Evolutionary conservation across 2,113 vertebrate species (phyloP), one percentile per base, ranked within the genome.

Genomic region (Colaptes auratus): DNA sequence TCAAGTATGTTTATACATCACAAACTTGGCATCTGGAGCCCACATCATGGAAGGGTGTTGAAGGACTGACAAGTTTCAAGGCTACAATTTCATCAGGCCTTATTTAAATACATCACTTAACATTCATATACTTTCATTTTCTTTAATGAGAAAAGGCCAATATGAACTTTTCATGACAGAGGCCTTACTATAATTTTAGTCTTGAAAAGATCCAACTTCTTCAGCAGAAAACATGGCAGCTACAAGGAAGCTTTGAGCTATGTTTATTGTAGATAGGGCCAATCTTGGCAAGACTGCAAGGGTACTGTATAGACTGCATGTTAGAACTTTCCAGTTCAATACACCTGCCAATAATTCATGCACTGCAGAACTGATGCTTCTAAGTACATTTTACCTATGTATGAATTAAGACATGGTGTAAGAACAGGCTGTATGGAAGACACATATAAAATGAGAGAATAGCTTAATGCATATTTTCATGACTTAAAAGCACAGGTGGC

Each of bases 1-100:
- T 78, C 70, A 84, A 78, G 15, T 6, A 28, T 44, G 50, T 74
- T 83, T 74, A 50, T 52, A 69, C 27, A 75, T 55, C 61, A 48
- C 67, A 64, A n/a, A 70, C 66, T n/a, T 65, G 88, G 58, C 61
- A 90, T 64, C 44, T 90, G 81, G 33, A 93, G 64, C 23, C 64
- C 58, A 71, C 52, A 81, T 88, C 86, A 82, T 16, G n/a, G 44
- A 84, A 73, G 20, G 48, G 73, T 88, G 65, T 88, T 2, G 8
- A 95, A 92, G 78, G 55, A 82, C 50, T 82, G 70, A 65, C 73
- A 78, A 42, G 86, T 82, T 92, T 88, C 53, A 84, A 84, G 48
- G 65, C 65, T 56, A n/a, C 8, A 24, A 50, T 76, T 89, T 91
- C 60, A 84, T 53, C 59, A 75, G 53, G 27, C 50, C 59, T 88